Evolutionary conservation across 2,113 vertebrate genomes (phyloP).

Genomic region (Leptobrachium ailaonicum): DNA sequence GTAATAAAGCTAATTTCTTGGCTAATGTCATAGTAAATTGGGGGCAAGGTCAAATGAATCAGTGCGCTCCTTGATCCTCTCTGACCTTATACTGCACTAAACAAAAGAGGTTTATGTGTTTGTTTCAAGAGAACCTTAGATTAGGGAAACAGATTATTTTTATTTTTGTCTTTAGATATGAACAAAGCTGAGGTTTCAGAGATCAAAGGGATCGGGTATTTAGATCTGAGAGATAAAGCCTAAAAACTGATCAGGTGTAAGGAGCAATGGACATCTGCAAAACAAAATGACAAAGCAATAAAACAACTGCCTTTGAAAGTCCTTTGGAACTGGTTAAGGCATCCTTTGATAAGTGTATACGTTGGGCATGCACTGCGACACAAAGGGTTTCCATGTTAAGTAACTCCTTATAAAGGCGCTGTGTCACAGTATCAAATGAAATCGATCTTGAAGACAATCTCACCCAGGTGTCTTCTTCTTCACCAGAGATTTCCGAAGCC

Average conservation of each 20-base stretch:
- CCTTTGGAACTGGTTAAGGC: conserved; percentile 14
- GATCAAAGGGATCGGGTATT: conserved; percentile 42
- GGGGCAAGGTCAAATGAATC: background rate
- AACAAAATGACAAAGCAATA: conserved; percentile 42
- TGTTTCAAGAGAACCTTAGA: conserved; percentile 17
- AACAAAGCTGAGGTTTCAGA: conserved; percentile 40
- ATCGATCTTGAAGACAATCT: background rate
- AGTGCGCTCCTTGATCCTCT: background rate
- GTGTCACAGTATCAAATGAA: background rate
- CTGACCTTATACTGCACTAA: background rate
- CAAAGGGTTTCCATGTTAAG: conserved; percentile 9
- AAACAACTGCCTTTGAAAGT: conserved; percentile 46
- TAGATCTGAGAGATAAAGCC: conserved; percentile 42
- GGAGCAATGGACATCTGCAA: conserved; percentile 41
- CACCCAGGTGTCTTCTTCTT: no score
- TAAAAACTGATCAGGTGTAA: conserved; percentile 42
- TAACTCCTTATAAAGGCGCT: background rate
- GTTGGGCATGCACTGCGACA: background rate
- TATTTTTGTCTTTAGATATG: conserved; percentile 8
- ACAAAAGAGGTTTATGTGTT: conserved; percentile 36
- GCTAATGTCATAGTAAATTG: no score
- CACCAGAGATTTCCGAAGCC: no score
- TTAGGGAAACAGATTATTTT: conserved; percentile 18
- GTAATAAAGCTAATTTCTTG: no score
- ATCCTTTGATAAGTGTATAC: conserved; percentile 31